Base-by-base conservation (phyloP, 2,888 invertebrate genomes). In the Drosophila austrosaltans region DNA sequence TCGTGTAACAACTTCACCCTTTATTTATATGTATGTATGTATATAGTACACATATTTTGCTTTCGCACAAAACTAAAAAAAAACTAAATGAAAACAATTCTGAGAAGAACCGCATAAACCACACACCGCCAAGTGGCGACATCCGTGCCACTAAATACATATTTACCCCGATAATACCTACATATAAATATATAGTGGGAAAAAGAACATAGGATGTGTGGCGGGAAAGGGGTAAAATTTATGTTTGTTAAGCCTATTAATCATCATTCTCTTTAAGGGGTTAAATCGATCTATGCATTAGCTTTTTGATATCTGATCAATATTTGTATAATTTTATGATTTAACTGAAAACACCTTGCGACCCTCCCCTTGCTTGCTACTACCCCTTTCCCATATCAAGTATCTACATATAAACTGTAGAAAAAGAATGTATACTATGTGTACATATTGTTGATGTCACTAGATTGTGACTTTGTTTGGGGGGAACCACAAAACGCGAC, bases 61-160 rank as follows among this genome's bases (percentile, higher is more conserved):
- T 30, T 30, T 30, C 30, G 30, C 44, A 22, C 20, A 48, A 48
- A 42, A 48, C 1, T 8, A 36, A 36, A 36, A 6, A 6, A 32
- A 32, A 32, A 32, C n/a, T 6, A 32, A 32, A 32, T 36, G 6
- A 57, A 54, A 63, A 59, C 42, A 53, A 53, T 63, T 72, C 66
- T 59, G 66, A 44, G 73, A 71, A 65, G 25, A 71, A 72, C 71
- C 72, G 59, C 71, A 60, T 64, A 71, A 48, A 65, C 71, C 73
- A 54, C 73, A 72, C 57, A 39, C 39, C 59, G 73, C 66, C 73
- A 65, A 71, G 73, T 72, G 54, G 66, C 72, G 72, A 54, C 66
- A 60, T 65, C 59, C 54, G 58, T 25, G 57, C 39, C 57, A 39
- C 36, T 39, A 39, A 57, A 57, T 39, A 57, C 12, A 39, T 57